Base-by-base conservation (phyloP, 1,140 invertebrate species). In the Cyphomyrmex costatus region DNA sequence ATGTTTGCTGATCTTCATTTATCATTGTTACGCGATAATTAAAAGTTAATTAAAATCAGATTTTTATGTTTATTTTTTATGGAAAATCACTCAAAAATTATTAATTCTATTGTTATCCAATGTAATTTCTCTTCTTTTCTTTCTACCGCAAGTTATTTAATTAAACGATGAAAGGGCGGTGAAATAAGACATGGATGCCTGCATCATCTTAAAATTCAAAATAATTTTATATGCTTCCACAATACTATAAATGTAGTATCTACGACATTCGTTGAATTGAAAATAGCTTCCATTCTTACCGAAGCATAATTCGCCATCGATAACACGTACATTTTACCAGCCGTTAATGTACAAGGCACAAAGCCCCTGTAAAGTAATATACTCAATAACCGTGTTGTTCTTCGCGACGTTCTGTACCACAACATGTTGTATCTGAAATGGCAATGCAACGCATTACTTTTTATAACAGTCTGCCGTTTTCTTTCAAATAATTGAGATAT, bases 171-270 rank as follows among this genome's bases (percentile, higher is more conserved):
- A 79, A 27, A 79, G 27, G 8, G 61, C n/a, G 14, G 24, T 79
- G 46, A 79, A 66, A 21, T 53, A 79, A 19, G 61, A 79, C 0
- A 79, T 12, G 14, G 46, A 10, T 14, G 61, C 27, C n/a, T 68
- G 77, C 30, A 53, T 16, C 61, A 79, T 79, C 61, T 68, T 68
- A 68, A 79, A 68, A 79, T 68, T 53, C 0, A 42, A 78, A 24
- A 36, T 36, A 1, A 79, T 21, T n/a, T n/a, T 51, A 36, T 21
- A 8, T 79, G 36, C 53, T 14, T 7, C 7, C 1, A 1, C n/a
- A 33, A 10, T 65, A 24, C 49, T 21, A 7, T 12, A 51, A 3
- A 16, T 46, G 10, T 21, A 42, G 4, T 16, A 33, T 42, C 8
- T 42, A 3, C 10, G 10, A 42, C 10, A 42, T 42, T 42, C 10